These are phyloP conservation scores for Onchidella celtica DNA, from an alignment of 2,888 invertebrate species.

Conservation along the genomic window DNA sequence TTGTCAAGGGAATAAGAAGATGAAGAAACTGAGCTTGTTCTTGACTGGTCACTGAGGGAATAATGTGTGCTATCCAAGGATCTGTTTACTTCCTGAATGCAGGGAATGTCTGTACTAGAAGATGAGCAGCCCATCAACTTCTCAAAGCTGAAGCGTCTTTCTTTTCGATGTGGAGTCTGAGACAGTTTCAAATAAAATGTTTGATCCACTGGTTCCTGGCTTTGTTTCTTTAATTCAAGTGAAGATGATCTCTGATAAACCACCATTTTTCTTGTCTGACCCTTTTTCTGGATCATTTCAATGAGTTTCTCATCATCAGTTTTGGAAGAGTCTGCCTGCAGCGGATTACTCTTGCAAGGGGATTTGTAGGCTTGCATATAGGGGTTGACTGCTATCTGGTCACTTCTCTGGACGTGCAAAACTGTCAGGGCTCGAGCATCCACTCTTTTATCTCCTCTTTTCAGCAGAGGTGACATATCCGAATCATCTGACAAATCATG, in stretches of 20 bases:
- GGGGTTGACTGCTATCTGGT: conserved; percentile 26
- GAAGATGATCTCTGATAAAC: conserved; percentile 47
- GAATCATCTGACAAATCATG: conserved; percentile 54
- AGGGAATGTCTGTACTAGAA: conserved; percentile 11
- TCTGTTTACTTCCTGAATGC: conserved; percentile 1
- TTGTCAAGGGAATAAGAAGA: not conserved
- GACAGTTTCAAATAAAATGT: conserved; percentile 24
- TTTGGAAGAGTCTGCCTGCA: conserved; percentile 53
- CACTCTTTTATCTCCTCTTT: conserved; percentile 44
- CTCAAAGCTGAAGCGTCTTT: conserved; percentile 39
- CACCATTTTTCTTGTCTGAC: conserved; percentile 9
- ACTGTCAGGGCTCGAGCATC: conserved; percentile 66
- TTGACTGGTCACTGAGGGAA: not conserved
- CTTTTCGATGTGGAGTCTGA: conserved; percentile 1
- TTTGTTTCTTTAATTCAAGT: conserved; percentile 34
- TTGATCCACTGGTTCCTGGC: conserved; percentile 23
- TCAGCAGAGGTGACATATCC: conserved; percentile 53
- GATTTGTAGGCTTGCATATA: conserved; percentile 23
- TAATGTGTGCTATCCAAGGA: conserved; percentile 4
- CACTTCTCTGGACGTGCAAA: conserved; percentile 62
- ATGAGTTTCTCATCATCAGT: conserved; percentile 76
- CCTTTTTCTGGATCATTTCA: conserved; percentile 56
- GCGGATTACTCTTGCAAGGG: not conserved
- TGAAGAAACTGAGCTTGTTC: not conserved
- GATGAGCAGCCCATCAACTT: conserved; percentile 29